These are phyloP conservation scores for Smittia aterrima DNA, from an alignment of 2,888 invertebrate species.

Conservation along the genomic window DNA sequence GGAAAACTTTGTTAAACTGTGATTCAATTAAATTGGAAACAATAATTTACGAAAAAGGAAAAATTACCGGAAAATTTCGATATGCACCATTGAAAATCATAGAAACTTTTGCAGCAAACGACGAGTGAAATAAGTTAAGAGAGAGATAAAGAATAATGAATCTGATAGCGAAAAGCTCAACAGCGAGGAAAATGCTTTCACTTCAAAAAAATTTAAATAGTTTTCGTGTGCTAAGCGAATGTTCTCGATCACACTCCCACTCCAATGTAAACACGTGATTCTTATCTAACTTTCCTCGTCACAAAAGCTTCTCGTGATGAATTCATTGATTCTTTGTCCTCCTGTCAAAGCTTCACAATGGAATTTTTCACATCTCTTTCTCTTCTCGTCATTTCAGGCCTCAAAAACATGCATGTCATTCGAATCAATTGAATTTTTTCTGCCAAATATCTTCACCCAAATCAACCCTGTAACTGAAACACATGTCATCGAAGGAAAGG, in stretches of 20 bases:
- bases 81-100: constrained; percentile 38
- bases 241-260: no score
- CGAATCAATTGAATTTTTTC: constrained; percentile 37
- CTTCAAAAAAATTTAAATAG: no score
- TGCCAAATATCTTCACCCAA: constrained; percentile 38
- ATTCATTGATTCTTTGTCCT: no score
- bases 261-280: no score
- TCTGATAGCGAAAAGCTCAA: no score
- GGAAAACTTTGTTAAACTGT: constrained; percentile 39
- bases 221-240: no score
- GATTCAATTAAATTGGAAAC: constrained; percentile 39
- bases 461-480: constrained; percentile 9
- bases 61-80: neutral
- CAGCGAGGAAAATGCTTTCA: no score
- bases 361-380: no score
- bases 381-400: neutral
- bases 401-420: constrained; percentile 35
- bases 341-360: no score
- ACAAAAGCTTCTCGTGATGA: no score
- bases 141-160: neutral
- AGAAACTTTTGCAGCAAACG: neutral
- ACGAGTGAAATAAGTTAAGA: no score
- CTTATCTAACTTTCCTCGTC: no score
- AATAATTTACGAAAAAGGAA: constrained; percentile 25
- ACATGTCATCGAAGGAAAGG: constrained; percentile 30